These are phyloP conservation scores for cat (Felis catus) DNA, from an alignment of 2,113 vertebrate species.

Conservation along the genomic window F.catus_Fca126_mat1.0 CM031412.1:214180001-214180500, in stretches of 20 bases:
- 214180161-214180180: background rate
- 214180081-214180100: background rate
- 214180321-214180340: background rate
- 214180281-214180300: background rate
- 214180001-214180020: background rate
- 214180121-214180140: background rate
- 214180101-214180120: background rate
- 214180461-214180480: constrained; percentile 44
- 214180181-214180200: background rate
- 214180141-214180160: background rate
- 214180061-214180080: background rate
- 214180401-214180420: background rate
- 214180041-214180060: background rate
- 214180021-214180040: background rate
- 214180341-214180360: background rate
- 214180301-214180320: constrained; percentile 1
- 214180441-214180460: constrained; percentile 31
- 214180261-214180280: background rate
- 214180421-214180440: constrained; percentile 56
- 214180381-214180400: background rate
- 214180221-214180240: background rate
- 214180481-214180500: constrained; percentile 47
- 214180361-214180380: background rate
- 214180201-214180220: background rate
- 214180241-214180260: background rate